phyloP scores from a whole-genome alignment of 2,888 invertebrate genomes.

The Cenopis cana region DNA sequence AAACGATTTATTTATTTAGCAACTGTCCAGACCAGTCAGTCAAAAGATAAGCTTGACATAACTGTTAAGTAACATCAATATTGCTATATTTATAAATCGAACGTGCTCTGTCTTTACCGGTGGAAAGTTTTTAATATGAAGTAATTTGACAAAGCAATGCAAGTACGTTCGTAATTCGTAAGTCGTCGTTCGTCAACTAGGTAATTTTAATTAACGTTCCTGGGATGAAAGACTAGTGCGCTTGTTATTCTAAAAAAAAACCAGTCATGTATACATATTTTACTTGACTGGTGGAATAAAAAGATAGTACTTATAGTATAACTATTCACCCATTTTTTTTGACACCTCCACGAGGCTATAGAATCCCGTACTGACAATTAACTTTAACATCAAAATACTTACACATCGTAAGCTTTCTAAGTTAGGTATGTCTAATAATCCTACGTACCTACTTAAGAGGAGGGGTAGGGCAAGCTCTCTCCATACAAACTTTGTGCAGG shows the following conservation, averaged over 20 bases:
- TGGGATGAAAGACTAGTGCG: too few species aligned
- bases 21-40: slow-evolving; percentile 26
- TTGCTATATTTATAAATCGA: slow-evolving; percentile 6
- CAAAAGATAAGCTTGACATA: slow-evolving; percentile 28
- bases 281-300: background rate
- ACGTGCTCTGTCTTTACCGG: background rate
- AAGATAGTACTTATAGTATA: background rate
- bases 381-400: slow-evolving; percentile 1
- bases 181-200: too few species aligned
- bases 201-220: too few species aligned
- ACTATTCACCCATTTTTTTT: background rate
- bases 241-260: background rate
- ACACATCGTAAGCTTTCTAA: slow-evolving; percentile 2
- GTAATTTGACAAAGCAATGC: too few species aligned
- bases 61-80: slow-evolving; percentile 25
- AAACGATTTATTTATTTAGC: slow-evolving; percentile 37
- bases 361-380: background rate
- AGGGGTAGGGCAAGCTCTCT: too few species aligned
- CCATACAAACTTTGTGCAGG: too few species aligned
- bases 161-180: too few species aligned
- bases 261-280: background rate
- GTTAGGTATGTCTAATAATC: background rate
- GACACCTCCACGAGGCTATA: background rate
- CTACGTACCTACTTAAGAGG: too few species aligned
- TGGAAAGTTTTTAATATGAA: too few species aligned